phyloP scores from a whole-genome alignment of 2,888 invertebrate species.

The Callyntrura sp. region DNA sequence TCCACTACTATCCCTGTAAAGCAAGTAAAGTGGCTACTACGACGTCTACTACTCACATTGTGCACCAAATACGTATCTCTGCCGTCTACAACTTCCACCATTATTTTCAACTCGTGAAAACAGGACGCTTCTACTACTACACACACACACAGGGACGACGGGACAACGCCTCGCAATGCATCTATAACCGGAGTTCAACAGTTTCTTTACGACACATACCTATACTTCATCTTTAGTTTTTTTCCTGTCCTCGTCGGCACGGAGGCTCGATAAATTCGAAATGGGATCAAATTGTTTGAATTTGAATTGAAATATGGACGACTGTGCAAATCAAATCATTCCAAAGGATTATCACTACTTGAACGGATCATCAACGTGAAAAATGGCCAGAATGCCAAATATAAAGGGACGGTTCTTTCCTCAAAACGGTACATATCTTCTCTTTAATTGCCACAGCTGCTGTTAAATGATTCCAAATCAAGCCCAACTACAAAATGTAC shows the following conservation, averaged over 20 bases:
- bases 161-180: slow-evolving; percentile 25
- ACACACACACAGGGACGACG: slow-evolving; percentile 8
- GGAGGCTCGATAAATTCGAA: background rate
- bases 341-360: background rate
- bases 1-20: slow-evolving; percentile 16
- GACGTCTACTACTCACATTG: slow-evolving; percentile 14
- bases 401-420: no score
- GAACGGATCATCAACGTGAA: background rate
- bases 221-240: slow-evolving; percentile 2
- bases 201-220: background rate
- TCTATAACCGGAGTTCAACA: background rate
- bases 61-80: background rate
- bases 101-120: background rate
- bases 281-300: background rate
- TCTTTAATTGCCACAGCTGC: background rate
- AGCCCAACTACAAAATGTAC: no score
- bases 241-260: slow-evolving; percentile 3
- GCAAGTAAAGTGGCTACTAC: slow-evolving; percentile 42
- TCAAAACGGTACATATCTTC: background rate
- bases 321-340: slow-evolving; percentile 7
- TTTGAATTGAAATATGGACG: background rate
- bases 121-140: background rate
- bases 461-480: background rate
- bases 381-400: no score
- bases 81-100: background rate